Evolutionary conservation across 1,140 invertebrate species (phyloP).

Genomic region (Formica exsecta): DNA sequence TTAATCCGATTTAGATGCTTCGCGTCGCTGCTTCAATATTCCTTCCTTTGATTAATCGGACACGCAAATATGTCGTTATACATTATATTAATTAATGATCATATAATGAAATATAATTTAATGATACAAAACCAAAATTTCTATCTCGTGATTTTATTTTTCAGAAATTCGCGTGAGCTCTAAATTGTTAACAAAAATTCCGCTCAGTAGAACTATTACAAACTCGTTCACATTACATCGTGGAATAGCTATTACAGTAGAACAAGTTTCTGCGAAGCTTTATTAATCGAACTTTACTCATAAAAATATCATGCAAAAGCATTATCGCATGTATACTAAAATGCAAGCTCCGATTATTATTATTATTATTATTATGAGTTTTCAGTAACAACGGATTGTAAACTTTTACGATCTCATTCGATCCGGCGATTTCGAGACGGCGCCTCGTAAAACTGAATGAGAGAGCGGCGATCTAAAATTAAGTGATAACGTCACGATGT

Average conservation of each 20-base stretch:
- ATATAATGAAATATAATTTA: no score
- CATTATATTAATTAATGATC: not conserved
- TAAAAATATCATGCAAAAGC: not conserved
- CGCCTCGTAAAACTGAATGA: constrained; percentile 60
- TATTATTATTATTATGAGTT: constrained; percentile 17
- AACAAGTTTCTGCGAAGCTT: not conserved
- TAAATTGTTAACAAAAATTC: no score
- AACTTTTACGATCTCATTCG: not conserved
- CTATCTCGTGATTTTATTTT: no score
- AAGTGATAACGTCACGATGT: constrained; percentile 74
- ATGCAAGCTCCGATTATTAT: not conserved
- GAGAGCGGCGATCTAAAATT: constrained; percentile 73
- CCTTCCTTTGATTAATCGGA: not conserved
- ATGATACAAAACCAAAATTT: no score
- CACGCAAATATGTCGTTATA: not conserved
- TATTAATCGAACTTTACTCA: not conserved
- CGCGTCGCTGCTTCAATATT: not conserved
- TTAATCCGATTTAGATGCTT: not conserved
- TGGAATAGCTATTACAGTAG: no score
- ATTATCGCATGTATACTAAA: not conserved
- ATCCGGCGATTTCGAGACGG: not conserved
- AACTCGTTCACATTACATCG: no score
- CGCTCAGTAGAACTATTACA: no score
- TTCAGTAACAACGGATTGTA: not conserved
- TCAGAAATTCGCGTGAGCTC: no score